Evolutionary conservation across 2,888 invertebrate genomes (phyloP).

Genomic region (Scrobipalpa costella): DNA sequence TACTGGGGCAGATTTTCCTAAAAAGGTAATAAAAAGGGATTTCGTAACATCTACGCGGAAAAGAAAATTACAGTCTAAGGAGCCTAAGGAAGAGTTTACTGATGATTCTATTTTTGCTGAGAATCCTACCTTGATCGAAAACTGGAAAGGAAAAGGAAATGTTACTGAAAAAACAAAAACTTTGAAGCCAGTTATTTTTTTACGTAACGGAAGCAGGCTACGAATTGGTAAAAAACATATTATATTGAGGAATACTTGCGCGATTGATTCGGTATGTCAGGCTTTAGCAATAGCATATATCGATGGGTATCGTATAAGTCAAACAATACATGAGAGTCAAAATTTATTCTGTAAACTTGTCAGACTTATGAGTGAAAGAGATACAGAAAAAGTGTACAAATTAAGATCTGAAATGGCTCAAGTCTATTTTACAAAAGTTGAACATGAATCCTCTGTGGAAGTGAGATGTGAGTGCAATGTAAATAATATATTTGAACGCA

Average conservation of each 20-base stretch:
- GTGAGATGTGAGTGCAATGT: slow-evolving; percentile 32
- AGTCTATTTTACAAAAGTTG: slow-evolving; percentile 31
- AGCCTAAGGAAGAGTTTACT: slow-evolving; percentile 30
- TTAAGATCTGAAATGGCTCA: slow-evolving; percentile 29
- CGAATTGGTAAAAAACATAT: slow-evolving; percentile 28
- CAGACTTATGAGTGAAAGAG: slow-evolving; percentile 26
- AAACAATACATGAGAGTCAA: slow-evolving; percentile 30
- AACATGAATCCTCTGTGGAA: slow-evolving; percentile 26
- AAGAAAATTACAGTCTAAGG: slow-evolving; percentile 28
- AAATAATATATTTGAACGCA: slow-evolving; percentile 33
- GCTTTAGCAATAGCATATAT: slow-evolving; percentile 30
- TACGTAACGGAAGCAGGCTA: slow-evolving; percentile 31
- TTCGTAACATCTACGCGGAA: no score
- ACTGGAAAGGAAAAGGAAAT: slow-evolving; percentile 32
- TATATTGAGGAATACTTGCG: slow-evolving; percentile 30
- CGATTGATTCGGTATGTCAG: slow-evolving; percentile 31
- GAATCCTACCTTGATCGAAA: slow-evolving; percentile 29
- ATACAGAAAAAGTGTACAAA: slow-evolving; percentile 31
- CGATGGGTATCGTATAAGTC: slow-evolving; percentile 30
- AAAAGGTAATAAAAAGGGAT: slow-evolving; percentile 28
- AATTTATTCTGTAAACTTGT: slow-evolving; percentile 30
- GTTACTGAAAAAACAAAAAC: slow-evolving; percentile 28
- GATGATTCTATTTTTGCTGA: slow-evolving; percentile 31
- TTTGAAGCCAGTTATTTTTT: slow-evolving; percentile 29
- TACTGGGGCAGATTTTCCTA: slow-evolving; percentile 25